Conservation (phyloP, 2,797 vertebrate species). For the Bufotes viridis region DNA sequence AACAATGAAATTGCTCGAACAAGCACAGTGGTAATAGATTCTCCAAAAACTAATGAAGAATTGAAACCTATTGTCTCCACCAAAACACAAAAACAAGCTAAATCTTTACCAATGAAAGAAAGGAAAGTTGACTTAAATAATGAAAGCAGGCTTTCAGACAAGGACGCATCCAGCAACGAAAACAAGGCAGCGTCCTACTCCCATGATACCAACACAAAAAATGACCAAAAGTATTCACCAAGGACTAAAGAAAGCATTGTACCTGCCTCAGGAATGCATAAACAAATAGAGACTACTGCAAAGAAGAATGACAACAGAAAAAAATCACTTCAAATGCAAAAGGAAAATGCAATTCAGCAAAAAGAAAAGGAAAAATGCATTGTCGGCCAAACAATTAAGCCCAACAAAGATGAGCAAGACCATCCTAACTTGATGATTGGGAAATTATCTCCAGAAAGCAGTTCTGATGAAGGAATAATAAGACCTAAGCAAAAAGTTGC, state of each 20-base stretch:
- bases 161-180: neutral
- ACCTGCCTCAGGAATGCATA: neutral
- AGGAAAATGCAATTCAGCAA: neutral
- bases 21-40: neutral
- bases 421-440: neutral
- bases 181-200: neutral
- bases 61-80: neutral
- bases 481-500: neutral
- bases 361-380: neutral
- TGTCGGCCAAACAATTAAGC: neutral
- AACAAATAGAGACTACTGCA: neutral
- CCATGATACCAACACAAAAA: neutral
- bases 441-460: slow-evolving; percentile 10
- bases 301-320: neutral
- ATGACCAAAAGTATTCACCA: neutral
- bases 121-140: neutral
- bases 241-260: neutral
- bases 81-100: neutral
- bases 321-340: neutral
- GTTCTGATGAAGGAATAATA: neutral
- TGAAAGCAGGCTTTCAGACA: neutral
- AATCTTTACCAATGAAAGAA: neutral
- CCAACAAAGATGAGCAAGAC: neutral
- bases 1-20: neutral
- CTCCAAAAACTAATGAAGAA: neutral